Conservation (phyloP, 2,113 vertebrate species). For the Bettongia penicillata region DNA sequence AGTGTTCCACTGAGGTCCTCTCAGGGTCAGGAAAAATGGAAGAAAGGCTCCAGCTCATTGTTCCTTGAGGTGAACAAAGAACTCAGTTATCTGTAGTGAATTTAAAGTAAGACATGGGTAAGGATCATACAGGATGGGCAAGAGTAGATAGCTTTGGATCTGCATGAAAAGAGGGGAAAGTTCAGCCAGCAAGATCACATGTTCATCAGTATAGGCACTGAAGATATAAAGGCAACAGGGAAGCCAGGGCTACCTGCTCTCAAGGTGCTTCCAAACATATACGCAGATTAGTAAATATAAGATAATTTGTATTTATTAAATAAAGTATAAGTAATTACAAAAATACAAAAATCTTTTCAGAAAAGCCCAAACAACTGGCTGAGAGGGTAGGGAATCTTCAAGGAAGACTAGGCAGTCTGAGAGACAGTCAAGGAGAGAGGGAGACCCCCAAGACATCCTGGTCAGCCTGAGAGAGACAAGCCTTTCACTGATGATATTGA, state of each 20-base stretch:
- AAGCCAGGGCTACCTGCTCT: not conserved
- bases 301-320: too few relatives aligned
- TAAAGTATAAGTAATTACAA: too few relatives aligned
- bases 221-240: not conserved
- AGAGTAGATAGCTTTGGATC: not conserved
- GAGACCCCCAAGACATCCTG: not conserved
- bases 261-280: not conserved
- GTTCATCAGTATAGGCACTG: not conserved
- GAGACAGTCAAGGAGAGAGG: not conserved
- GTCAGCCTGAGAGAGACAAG: not conserved
- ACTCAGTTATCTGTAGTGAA: not conserved
- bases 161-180: not conserved
- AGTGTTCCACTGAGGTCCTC: not conserved
- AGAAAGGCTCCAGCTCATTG: not conserved
- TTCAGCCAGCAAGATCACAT: not conserved
- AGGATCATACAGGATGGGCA: not conserved
- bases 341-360: not conserved
- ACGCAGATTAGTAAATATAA: not conserved
- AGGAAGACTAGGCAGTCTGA: not conserved
- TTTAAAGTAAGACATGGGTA: not conserved
- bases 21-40: not conserved
- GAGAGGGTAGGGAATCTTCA: not conserved
- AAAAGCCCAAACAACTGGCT: not conserved
- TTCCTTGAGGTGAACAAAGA: not conserved
- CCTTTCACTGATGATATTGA: not conserved